Base-by-base conservation (phyloP, 2,797 vertebrate species). In the Eulemur rubriventer region DNA sequence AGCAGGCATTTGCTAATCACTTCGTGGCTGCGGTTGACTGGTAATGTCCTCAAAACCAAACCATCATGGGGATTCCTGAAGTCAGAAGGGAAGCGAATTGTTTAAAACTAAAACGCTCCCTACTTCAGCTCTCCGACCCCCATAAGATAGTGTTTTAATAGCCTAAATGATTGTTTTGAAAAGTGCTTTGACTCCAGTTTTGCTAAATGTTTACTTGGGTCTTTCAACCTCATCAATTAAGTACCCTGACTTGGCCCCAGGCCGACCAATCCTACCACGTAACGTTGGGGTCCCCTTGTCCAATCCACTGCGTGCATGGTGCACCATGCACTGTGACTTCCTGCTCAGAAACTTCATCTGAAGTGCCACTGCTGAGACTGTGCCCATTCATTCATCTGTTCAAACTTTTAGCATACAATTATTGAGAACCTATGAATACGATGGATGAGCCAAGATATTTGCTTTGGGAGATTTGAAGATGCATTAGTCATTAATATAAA, bases 31-130 rank as follows among this genome's bases (percentile, higher is more conserved):
- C 1, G n/a, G 79, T 95, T 97, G 95, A 88, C 81, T 96, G 83
- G 70, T 86, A 96, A 96, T 95, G 84, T 73, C 90, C 96, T 97
- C 0, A 2, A 95, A 98, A 97, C 97, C 97, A 98, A 98, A 97
- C 75, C 88, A 75, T 70, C 43, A 0, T 0, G 4, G 96, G 97
- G 95, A 98, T 98, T 98, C 97, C 97, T 96, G 85, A 96, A 96
- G 94, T 96, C 92, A 84, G 73, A 97, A 97, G 79, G 89, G 69
- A 98, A 97, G 92, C 95, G 67, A 81, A 70, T 96, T 61, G 38
- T 75, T 82, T 95, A 85, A 97, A 96, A 92, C 70, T 91, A 94
- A 91, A 98, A 96, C 59, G 24, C 89, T 97, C 95, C 43, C 65
- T 96, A 95, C 38, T 83, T 88, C 48, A 26, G 61, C 57, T 41